Base-by-base conservation (phyloP, 2,113 vertebrate species). In the Neogale vison region DNA sequence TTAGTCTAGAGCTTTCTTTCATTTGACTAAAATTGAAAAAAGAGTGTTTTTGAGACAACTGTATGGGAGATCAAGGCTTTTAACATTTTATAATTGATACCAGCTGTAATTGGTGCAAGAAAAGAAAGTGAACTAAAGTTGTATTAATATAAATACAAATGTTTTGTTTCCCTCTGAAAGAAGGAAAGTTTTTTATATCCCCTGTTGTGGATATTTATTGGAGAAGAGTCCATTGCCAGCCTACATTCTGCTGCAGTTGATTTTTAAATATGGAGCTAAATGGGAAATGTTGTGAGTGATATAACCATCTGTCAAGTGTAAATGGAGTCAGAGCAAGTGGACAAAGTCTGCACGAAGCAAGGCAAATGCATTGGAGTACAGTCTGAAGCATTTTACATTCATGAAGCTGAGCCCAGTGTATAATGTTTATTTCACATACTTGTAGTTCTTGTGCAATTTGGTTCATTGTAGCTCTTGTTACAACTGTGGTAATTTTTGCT, bases 251-350 rank as follows among this genome's bases (percentile, higher is more conserved):
- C 20, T 93, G 15, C 36, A 96, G 57, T 85, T 95, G 95, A 94
- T 97, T 98, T 98, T 98, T 95, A 96, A 97, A 97, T 97, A 92
- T 36, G 71, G 84, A 96, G 74, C 87, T 97, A 95, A 98, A 42
- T 39, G 85, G 81, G 93, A 96, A 98, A 97, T 98, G 93, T 98
- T 80, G 1, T 45, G 95, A 97, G 94, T 96, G 97, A 98, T 98
- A 81, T 95, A 97, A 96, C 97, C 96, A 98, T 97, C 96, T 98
- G 93, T 97, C 81, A 65, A 96, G 95, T 97, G 88, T 96, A 97
- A 96, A 98, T 97, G 95, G 93, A 94, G 61, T 98, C 98, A 97
- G 98, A 98, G 89, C 97, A 96, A 98, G 97, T 97, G 76, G 87
- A 95, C 97, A 94, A 95, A 96, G 97, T 97, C 69, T 96, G 91